Conservation (phyloP, 2,113 vertebrate species). For the Tupaia chinensis region DNA sequence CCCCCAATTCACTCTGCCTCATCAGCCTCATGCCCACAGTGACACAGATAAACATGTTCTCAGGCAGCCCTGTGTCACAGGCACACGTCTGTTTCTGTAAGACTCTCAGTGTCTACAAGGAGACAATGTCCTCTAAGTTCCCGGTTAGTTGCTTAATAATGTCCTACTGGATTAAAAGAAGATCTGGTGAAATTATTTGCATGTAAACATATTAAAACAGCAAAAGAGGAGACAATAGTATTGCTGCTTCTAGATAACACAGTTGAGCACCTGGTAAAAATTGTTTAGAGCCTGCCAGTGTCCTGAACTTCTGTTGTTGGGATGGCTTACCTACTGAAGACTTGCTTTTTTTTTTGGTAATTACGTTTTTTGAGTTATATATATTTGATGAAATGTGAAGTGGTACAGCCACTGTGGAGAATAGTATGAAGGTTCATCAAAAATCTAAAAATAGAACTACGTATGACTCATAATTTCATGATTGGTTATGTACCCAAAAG, state of each 20-base stretch:
- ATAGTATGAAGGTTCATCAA: no score
- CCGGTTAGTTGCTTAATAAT: neutral
- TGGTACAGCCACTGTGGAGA: no score
- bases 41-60: neutral
- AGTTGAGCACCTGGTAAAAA: neutral
- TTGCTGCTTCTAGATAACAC: neutral
- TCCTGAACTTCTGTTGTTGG: neutral
- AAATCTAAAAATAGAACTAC: no score
- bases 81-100: neutral
- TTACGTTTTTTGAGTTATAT: no score
- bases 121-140: neutral
- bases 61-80: neutral
- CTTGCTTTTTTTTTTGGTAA: neutral
- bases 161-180: neutral
- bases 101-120: neutral
- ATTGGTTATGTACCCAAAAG: no score
- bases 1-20: neutral
- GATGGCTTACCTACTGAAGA: neutral
- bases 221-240: neutral
- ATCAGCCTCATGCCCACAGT: neutral
- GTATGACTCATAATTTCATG: no score
- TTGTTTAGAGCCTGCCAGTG: neutral
- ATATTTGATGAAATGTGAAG: no score
- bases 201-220: neutral
- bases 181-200: rapidly evolving